Conservation (phyloP, 2,888 invertebrate species). For the Agonopterix arenella region DNA sequence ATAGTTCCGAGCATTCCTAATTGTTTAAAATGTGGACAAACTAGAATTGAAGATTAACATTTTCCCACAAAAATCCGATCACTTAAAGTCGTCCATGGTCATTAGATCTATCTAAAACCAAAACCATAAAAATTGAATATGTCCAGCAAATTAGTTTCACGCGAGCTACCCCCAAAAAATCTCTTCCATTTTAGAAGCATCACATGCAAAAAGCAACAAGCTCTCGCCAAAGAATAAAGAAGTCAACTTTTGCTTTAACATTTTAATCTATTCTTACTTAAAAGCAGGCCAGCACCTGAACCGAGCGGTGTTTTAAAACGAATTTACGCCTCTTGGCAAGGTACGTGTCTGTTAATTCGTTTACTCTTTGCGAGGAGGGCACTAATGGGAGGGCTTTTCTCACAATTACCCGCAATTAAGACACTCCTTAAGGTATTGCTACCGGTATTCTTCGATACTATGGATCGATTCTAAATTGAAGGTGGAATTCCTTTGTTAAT, state of each 20-base stretch:
- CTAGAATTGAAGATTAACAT: no score
- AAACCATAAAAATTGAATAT: no score
- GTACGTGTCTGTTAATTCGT: conserved; percentile 69
- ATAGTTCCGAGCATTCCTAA: no score
- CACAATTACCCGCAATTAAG: conserved; percentile 72
- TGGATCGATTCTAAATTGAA: conserved; percentile 32
- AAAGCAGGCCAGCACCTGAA: conserved; percentile 65
- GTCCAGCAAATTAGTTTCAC: no score
- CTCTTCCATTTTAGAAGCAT: no score
- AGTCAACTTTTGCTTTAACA: conserved; percentile 28
- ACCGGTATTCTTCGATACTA: conserved; percentile 27
- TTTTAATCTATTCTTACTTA: conserved; percentile 64
- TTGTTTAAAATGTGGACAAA: no score
- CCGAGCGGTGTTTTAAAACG: conserved; percentile 56
- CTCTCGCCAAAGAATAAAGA: conserved; percentile 11
- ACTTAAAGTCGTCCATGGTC: no score
- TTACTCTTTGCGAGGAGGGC: conserved; percentile 59
- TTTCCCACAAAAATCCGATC: no score
- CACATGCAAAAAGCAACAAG: background rate
- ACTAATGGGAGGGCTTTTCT: conserved; percentile 67
- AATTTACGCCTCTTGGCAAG: conserved; percentile 43
- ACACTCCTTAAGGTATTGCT: conserved; percentile 52
- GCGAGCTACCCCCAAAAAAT: no score
- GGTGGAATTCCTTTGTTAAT: conserved; percentile 23
- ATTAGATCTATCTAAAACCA: no score